A percentile compares a stretch with the other conserved stretches of the same genome.
phyloP scores from a whole-genome alignment of 2,797 vertebrate genomes.

The Trichosurus vulpecula region DNA sequence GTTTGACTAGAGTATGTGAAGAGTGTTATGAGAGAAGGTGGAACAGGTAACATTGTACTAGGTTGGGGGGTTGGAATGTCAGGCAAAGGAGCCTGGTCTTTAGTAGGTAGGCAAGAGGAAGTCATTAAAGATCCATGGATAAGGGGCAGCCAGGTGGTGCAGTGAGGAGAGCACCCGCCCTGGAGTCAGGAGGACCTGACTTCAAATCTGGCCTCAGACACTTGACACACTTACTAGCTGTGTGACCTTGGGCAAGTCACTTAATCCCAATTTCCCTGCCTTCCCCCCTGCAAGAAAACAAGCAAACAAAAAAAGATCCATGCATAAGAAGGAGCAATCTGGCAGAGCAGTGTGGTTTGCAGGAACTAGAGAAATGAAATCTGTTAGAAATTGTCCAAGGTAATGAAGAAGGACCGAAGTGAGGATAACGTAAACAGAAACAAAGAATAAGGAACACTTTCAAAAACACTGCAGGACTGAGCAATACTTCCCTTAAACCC shows the following conservation, averaged over 20 bases:
- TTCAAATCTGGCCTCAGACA: too few species aligned
- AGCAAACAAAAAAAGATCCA: too few species aligned
- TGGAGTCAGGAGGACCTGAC: too few species aligned
- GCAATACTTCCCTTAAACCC: not conserved
- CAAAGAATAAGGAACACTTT: not conserved
- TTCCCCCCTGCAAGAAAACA: too few species aligned
- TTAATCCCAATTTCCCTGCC: too few species aligned
- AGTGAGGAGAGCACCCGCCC: too few species aligned
- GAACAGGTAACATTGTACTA: not conserved
- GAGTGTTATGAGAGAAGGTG: not conserved
- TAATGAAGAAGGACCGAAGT: not conserved
- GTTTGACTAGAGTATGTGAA: not conserved
- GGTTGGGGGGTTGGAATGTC: not conserved
- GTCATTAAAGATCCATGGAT: not conserved
- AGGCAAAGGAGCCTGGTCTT: not conserved
- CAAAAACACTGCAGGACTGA: not conserved
- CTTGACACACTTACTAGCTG: too few species aligned
- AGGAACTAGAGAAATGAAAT: not conserved
- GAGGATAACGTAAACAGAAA: not conserved
- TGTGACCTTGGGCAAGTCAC: too few species aligned
- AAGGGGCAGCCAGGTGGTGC: too few species aligned
- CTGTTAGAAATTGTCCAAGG: not conserved
- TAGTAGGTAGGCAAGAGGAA: not conserved
- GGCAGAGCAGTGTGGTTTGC: not conserved
- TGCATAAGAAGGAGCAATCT: not conserved